Evolutionary conservation across 2,888 invertebrate genomes (phyloP), one percentile per base, ranked within the genome.

Genomic region (Andrena dorsata): DNA sequence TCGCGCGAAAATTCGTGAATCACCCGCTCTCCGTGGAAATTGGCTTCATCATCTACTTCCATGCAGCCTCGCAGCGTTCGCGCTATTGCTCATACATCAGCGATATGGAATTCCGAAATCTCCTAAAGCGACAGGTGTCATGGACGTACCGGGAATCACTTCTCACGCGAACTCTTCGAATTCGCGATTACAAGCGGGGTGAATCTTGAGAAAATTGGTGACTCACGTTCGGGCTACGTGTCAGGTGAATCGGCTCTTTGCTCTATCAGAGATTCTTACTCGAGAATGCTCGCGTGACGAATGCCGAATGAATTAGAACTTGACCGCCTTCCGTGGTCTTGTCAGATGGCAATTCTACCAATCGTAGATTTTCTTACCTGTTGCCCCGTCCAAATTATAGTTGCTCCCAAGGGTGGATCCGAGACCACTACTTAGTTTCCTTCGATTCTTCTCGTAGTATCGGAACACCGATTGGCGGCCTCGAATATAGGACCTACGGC

Each of bases 201-300:
- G 64, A 23, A 58, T 86, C 70, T 83, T 23, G 70, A 80, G 80
- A 76, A 88, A 80, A 85, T 84, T 72, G 53, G 32, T 89, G 88
- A 87, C 51, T 87, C 88, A 89, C 30, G 76, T 8, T 20, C n/a
- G n/a, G 49, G 64, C 53, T 0, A 30, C 0, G 47, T 41, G 13
- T 41, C 41, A 41, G 13, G 41, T 41, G 58, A 75, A 73, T 28
- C 60, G 66, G 51, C 76, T 73, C 76, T 73, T 69, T 73, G 47
- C 56, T 20, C 69, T 60, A 28, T 53, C 49, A 53, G 61, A 77
- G 66, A 79, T 70, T 70, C 51, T 49, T 35, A 47, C 61, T 75
- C 68, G 51, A 72, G 41, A 41, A 41, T 51, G 56, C 30, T 71
- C 32, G 60, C 66, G 51, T n/a, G 71, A 80, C 51, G 64, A 80